Evolutionary conservation across 2,113 vertebrate species (phyloP).

Genomic region (Sisor rabdophorus): DNA sequence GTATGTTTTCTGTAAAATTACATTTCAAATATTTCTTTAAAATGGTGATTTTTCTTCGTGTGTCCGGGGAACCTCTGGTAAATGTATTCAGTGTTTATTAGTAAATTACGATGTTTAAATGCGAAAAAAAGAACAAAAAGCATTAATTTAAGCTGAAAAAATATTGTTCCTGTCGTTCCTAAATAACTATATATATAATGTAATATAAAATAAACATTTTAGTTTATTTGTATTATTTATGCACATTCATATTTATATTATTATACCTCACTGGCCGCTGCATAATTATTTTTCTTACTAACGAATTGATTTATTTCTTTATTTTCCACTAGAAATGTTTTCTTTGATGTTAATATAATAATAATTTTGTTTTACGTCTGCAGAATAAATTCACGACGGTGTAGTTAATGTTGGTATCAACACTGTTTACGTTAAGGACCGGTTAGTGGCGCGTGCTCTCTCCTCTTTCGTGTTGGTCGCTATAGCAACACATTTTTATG

Average conservation of each 20-base stretch:
- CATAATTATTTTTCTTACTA: neutral
- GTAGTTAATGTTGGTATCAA: neutral
- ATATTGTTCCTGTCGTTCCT: too few relatives aligned
- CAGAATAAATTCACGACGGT: too few relatives aligned
- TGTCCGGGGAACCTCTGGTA: neutral
- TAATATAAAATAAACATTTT: too few relatives aligned
- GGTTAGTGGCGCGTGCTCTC: neutral
- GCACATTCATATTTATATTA: neutral
- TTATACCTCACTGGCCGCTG: neutral
- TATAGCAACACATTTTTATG: neutral
- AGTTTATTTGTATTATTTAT: neutral
- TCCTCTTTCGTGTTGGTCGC: neutral
- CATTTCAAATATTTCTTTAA: neutral
- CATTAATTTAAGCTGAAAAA: neutral
- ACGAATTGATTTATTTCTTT: neutral
- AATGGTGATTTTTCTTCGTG: neutral
- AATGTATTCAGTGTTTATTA: neutral
- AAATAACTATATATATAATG: too few relatives aligned
- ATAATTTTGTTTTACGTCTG: neutral
- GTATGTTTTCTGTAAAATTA: neutral
- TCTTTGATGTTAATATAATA: neutral
- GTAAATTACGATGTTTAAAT: neutral
- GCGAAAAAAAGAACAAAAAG: neutral
- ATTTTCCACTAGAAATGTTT: neutral
- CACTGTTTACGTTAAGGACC: too few relatives aligned